Conservation (phyloP, 2,888 invertebrate species). For the Tinea pellionella region DNA sequence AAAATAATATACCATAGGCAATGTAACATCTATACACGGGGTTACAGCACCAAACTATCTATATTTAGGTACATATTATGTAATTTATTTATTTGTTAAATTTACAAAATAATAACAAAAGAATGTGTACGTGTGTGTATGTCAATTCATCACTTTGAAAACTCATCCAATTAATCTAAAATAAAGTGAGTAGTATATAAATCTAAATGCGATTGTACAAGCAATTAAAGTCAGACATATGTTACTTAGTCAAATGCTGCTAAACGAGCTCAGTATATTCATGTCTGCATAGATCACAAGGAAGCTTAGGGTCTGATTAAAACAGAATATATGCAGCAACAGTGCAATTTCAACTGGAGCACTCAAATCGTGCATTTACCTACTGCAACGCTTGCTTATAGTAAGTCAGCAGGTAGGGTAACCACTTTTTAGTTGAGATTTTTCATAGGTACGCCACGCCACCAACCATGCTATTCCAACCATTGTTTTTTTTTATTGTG, state of each 20-base stretch:
- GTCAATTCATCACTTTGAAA: no score
- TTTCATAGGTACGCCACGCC: no score
- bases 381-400: slow-evolving; percentile 9
- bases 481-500: no score
- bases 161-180: no score
- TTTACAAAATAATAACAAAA: no score
- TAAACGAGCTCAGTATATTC: slow-evolving; percentile 8
- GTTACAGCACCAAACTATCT: no score
- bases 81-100: no score
- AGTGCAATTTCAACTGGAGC: slow-evolving; percentile 13
- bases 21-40: no score
- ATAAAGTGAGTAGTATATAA: background rate
- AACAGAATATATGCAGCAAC: slow-evolving; percentile 12
- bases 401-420: background rate
- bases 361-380: slow-evolving; percentile 13
- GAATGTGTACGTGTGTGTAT: no score
- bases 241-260: background rate
- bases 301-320: slow-evolving; percentile 13
- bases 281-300: slow-evolving; percentile 7
- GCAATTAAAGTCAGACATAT: background rate
- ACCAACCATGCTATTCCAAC: no score
- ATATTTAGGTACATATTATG: no score
- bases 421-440: background rate
- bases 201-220: background rate
- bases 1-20: no score